These are phyloP conservation scores for Garra rufa DNA, from an alignment of 2,113 vertebrate species.

Conservation along the genomic window DNA sequence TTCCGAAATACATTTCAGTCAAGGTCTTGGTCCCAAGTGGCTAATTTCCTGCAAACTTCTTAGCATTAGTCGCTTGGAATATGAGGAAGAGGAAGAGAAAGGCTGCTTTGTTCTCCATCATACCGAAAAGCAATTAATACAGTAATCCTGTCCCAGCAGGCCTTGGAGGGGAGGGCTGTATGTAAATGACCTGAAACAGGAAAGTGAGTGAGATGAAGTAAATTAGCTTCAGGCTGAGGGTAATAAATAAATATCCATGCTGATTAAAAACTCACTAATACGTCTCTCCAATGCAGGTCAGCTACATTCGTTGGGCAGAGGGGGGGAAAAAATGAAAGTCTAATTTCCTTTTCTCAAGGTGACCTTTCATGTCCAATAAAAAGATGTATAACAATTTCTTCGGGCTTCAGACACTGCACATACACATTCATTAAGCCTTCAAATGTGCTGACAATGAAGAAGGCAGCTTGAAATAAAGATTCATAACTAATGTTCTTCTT, in stretches of 20 bases:
- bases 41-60: constrained; percentile 40
- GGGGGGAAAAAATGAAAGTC: not conserved
- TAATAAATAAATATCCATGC: constrained; percentile 45
- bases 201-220: constrained; percentile 50
- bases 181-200: constrained; percentile 66
- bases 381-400: constrained; percentile 8
- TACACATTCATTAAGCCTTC: constrained; percentile 13
- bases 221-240: constrained; percentile 47
- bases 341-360: constrained; percentile 27
- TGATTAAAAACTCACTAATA: constrained; percentile 44
- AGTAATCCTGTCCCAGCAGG: constrained; percentile 66
- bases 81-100: constrained; percentile 41
- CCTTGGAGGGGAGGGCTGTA: constrained; percentile 60
- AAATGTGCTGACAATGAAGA: constrained; percentile 19
- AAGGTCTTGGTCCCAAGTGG: constrained; percentile 30
- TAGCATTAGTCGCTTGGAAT: constrained; percentile 16
- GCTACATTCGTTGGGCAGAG: not conserved
- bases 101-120: constrained; percentile 54
- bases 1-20: constrained; percentile 22
- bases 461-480: constrained; percentile 24
- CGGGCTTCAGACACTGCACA: constrained; percentile 9
- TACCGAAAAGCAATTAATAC: constrained; percentile 70
- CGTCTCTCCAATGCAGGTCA: constrained; percentile 8
- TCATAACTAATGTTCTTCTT: not conserved
- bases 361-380: constrained; percentile 28